phyloP scores from a whole-genome alignment of 2,113 vertebrate genomes.

The Podilymbus podiceps region DNA sequence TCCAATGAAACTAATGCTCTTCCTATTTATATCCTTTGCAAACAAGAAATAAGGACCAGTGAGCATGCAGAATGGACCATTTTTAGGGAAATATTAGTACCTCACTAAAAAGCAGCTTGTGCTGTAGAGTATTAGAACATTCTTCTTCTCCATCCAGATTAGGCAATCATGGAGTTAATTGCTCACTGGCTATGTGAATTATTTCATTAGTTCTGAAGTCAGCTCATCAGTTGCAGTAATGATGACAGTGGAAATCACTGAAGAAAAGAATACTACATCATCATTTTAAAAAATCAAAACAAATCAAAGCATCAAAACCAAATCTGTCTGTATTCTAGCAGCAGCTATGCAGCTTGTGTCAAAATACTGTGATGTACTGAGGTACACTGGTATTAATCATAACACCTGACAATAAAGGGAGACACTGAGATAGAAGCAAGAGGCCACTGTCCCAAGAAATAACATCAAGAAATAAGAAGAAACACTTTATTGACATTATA shows the following conservation, averaged over 20 bases:
- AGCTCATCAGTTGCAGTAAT: not conserved
- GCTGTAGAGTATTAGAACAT: not conserved
- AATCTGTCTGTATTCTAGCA: not conserved
- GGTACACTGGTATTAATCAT: not conserved
- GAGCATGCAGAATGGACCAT: not conserved
- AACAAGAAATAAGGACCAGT: not conserved
- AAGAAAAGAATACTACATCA: not conserved
- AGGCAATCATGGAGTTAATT: conserved; percentile 11
- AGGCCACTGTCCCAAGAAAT: not conserved
- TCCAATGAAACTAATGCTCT: not conserved
- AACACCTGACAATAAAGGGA: not conserved
- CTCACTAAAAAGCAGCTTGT: not conserved
- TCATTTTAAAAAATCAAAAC: not conserved
- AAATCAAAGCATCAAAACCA: not conserved
- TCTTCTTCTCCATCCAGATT: not conserved
- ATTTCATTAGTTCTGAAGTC: conserved; percentile 17
- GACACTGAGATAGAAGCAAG: not conserved
- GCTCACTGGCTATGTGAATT: not conserved
- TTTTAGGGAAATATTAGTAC: not conserved
- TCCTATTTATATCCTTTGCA: not conserved
- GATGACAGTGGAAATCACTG: not conserved
- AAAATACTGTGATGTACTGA: not conserved
- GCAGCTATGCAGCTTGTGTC: not conserved
- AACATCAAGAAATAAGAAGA: not conserved
- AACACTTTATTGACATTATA: not conserved